phyloP scores from a whole-genome alignment of 2,797 vertebrate species.

The Acrossocheilus wenchowensis region DNA sequence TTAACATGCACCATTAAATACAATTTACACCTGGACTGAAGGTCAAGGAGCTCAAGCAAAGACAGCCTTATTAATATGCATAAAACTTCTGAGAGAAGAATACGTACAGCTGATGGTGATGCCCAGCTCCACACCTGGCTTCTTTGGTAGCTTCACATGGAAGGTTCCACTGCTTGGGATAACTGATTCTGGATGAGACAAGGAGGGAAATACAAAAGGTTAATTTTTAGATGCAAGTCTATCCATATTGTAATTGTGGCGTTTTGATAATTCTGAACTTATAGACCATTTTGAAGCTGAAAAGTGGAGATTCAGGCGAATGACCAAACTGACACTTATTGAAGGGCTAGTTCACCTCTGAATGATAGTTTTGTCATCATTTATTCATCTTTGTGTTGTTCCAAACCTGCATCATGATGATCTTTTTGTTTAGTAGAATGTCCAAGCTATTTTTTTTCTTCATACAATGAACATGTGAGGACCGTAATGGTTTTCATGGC shows the following conservation, averaged over 20 bases:
- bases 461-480: not conserved
- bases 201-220: not conserved
- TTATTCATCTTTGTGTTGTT: not conserved
- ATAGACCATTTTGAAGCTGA: not conserved
- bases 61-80: not conserved
- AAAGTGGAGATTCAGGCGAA: not conserved
- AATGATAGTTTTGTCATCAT: not conserved
- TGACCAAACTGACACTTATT: slow-evolving; percentile 8
- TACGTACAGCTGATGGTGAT: slow-evolving; percentile 98
- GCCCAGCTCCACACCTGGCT: slow-evolving; percentile 94
- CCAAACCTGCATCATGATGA: not conserved
- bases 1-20: not conserved
- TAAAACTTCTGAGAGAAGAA: not conserved
- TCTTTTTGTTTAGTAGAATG: not conserved
- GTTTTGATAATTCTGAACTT: not conserved
- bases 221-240: not conserved
- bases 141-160: slow-evolving; percentile 98
- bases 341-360: not conserved
- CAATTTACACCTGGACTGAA: not conserved
- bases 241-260: not conserved
- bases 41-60: not conserved
- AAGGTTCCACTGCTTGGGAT: slow-evolving; percentile 98
- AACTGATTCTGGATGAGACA: slow-evolving; percentile 87
- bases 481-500: not conserved
- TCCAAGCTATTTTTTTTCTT: not conserved